Percentiles rank a stretch among this genome's conserved stretches.
Evolutionary conservation across 2,113 vertebrate species (phyloP).

Genomic region (Mugil cephalus): DNA sequence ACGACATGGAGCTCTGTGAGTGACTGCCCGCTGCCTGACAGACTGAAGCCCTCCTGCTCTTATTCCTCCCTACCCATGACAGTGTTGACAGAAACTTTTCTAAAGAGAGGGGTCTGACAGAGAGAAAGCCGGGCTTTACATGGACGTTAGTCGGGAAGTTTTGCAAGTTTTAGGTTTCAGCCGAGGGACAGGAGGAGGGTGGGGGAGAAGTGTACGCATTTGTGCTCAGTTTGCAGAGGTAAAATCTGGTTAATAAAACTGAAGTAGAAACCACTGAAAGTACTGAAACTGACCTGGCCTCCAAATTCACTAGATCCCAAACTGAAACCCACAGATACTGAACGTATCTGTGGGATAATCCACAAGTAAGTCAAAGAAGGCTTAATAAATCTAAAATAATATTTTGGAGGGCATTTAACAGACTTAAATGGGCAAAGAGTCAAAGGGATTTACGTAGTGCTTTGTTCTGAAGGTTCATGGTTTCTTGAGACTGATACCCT

Average conservation of each 20-base stretch:
- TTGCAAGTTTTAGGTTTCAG: slow-evolving; percentile 2
- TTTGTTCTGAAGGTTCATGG: no score
- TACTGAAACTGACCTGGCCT: no score
- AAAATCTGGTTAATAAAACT: background rate
- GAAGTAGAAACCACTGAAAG: no score
- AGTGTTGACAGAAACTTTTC: background rate
- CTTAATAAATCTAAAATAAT: no score
- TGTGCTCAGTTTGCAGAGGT: background rate
- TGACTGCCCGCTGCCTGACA: slow-evolving; percentile 42
- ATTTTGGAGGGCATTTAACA: no score
- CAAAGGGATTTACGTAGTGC: no score
- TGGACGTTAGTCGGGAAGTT: background rate
- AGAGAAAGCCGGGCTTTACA: background rate
- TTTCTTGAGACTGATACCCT: no score
- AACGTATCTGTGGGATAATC: no score
- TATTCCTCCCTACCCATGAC: background rate
- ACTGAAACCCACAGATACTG: no score
- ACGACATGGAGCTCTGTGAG: slow-evolving; percentile 76
- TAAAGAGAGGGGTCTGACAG: slow-evolving; percentile 6
- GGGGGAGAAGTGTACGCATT: background rate
- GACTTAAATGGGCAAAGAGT: no score
- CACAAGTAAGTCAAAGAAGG: no score
- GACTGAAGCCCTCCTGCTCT: slow-evolving; percentile 1
- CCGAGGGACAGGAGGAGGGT: background rate
- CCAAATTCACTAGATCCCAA: no score